Base-by-base conservation (phyloP, 2,888 invertebrate species). In the Ptilodon capucinus region DNA sequence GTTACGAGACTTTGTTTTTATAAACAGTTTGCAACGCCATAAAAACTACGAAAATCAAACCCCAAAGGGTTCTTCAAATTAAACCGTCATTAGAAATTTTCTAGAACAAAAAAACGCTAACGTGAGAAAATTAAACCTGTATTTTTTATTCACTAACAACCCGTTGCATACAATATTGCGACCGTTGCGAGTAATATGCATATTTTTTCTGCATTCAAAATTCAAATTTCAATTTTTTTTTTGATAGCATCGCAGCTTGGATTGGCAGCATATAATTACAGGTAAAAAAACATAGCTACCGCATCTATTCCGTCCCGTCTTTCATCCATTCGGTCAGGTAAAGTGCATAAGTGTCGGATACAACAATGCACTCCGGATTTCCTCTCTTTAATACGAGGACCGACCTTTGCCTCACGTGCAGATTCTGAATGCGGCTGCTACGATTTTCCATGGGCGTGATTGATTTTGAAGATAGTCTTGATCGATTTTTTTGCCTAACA, bases 41-140 rank as follows among this genome's bases (percentile, higher is more conserved):
- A 63, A 74, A 87, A 88, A 84, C 76, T 60, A 70, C 57, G 58
- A 71, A 78, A 87, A 86, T 86, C 88, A 91, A 91, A 90, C 91
- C 90, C 90, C 89, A 88, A 85, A 91, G 90, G 77, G 85, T 79
- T 84, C 89, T 90, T 84, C 90, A 91, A 91, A 91, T 91, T 91
- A 90, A 91, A 91, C 76, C 83, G 74, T 86, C 88, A 84, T 91
- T 91, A 89, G 77, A 88, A 83, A 81, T 79, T 83, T 86, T 70
- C 68, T 57, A 60, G 74, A 80, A 85, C 84, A 78, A 77, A 73
- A 60, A 45, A 47, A 74, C 61, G 79, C 79, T 88, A 88, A 91
- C 89, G 90, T 90, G 90, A 88, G 91, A 91, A 89, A 86, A 91
- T 91, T 89, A 91, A 85, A 81, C 64, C 65, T 55, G 49, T 46